Evolutionary conservation across 2,888 invertebrate species (phyloP).

Genomic region (Polymixis lichenea): DNA sequence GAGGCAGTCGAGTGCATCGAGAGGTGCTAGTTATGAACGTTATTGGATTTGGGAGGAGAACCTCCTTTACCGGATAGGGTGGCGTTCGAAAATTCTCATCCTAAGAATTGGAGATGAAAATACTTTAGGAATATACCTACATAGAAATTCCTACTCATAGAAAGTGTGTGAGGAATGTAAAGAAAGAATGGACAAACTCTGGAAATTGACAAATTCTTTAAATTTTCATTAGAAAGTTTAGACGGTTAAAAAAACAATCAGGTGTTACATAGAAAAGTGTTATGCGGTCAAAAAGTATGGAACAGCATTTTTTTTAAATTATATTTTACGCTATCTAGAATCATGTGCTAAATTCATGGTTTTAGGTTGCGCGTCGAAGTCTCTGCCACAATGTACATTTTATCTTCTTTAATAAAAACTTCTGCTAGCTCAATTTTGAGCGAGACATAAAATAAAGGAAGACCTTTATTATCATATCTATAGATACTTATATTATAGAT

Average conservation of each 20-base stretch:
- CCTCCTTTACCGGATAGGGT: conserved; percentile 20
- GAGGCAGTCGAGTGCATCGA: conserved; percentile 68
- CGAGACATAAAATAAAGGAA: neutral
- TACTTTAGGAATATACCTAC: neutral
- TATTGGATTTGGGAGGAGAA: conserved; percentile 72
- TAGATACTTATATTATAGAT: neutral
- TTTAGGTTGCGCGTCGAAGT: no score
- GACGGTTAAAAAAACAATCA: no score
- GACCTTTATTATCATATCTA: neutral
- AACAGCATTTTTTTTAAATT: no score
- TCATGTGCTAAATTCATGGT: no score
- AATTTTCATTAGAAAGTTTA: no score
- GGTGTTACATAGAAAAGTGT: no score
- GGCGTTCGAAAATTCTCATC: neutral
- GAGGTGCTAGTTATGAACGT: conserved; percentile 56
- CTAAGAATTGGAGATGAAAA: neutral
- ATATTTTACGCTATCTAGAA: no score
- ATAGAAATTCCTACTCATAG: neutral
- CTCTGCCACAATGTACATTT: no score
- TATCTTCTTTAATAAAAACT: no score
- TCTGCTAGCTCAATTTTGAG: no score
- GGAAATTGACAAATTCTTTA: neutral
- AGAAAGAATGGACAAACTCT: neutral
- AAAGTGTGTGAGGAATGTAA: no score
- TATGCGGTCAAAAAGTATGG: no score